Base-by-base conservation (phyloP, 2,113 vertebrate species). In the Ptilonorhynchus violaceus region DNA sequence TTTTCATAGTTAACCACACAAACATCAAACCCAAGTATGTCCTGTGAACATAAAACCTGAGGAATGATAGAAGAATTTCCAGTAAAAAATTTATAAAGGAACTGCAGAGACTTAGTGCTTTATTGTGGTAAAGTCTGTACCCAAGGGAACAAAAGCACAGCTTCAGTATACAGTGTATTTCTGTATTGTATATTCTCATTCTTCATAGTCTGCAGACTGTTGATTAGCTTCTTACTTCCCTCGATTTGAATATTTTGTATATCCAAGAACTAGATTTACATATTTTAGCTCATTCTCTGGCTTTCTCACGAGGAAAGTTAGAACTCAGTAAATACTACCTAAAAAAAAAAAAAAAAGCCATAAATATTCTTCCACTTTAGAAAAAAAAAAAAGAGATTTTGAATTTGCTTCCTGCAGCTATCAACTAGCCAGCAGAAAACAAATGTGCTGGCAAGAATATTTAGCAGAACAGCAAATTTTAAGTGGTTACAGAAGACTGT, bases 381-480 rank as follows among this genome's bases (percentile, higher is more conserved):
- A 1, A 66, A 66, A 68, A 81, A 50, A 68, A 35, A 33, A 25
- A 9, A 16, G 37, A 42, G 9, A 17, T 30, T 72, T 67, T 63
- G 53, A 59, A 11, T 64, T 84, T 95, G 13, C 62, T 92, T 89
- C 73, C 66, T 96, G 59, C 56, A 72, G 21, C 73, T 77, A 74
- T 87, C 60, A 89, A 24, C 55, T 53, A 67, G 41, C 60, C 77
- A 91, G 53, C 62, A 92, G 84, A 78, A 92, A 89, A 79, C 46
- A 95, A 85, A 85, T 49, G n/a, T 60, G 82, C 69, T 94, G 89
- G 81, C 92, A 95, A 53, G 58, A 93, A 68, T 88, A 89, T 88
- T 92, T 62, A 91, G 31, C 70, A 88, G 42, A 95, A 41, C 84
- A 96, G 80, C 84, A 91, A 52, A 68, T 91, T 93, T 88, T 79